Evolutionary conservation across 2,113 vertebrate genomes (phyloP).

Genomic region (Isurus oxyrinchus): DNA sequence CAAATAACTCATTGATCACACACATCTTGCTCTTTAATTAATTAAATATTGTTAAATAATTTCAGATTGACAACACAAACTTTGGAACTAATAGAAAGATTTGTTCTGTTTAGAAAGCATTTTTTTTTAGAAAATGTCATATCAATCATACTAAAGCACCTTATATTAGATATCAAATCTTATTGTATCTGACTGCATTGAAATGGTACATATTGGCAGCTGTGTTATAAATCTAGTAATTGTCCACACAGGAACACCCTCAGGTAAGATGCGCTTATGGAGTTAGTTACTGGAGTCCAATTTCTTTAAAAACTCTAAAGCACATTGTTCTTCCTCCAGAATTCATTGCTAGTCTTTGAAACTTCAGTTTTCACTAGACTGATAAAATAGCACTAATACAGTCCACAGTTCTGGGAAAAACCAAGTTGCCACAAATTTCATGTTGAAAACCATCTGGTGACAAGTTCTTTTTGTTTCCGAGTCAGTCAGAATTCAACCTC

Average conservation of each 20-base stretch:
- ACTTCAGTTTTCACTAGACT: neutral
- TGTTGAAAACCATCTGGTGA: neutral
- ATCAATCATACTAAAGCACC: constrained; percentile 26
- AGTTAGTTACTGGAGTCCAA: neutral
- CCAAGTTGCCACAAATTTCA: neutral
- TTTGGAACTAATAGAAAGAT: neutral
- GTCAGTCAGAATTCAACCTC: neutral
- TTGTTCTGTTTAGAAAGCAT: constrained; percentile 17
- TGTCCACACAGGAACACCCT: neutral
- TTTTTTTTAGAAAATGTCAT: neutral
- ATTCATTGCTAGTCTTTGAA: neutral
- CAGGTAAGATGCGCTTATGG: neutral
- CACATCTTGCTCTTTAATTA: neutral
- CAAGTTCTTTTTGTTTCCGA: neutral
- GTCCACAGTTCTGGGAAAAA: neutral
- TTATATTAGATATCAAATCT: constrained; percentile 14
- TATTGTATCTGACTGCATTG: neutral
- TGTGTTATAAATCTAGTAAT: neutral
- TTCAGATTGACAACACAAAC: constrained; percentile 19
- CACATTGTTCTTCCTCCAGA: neutral
- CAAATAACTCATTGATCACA: neutral
- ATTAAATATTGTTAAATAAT: constrained; percentile 27
- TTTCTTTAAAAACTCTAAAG: neutral
- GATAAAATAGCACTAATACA: neutral
- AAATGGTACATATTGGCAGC: constrained; percentile 1